phyloP scores from a whole-genome alignment of 64 coral and sea anemone species.

The Pachyseris speciosa region DNA sequence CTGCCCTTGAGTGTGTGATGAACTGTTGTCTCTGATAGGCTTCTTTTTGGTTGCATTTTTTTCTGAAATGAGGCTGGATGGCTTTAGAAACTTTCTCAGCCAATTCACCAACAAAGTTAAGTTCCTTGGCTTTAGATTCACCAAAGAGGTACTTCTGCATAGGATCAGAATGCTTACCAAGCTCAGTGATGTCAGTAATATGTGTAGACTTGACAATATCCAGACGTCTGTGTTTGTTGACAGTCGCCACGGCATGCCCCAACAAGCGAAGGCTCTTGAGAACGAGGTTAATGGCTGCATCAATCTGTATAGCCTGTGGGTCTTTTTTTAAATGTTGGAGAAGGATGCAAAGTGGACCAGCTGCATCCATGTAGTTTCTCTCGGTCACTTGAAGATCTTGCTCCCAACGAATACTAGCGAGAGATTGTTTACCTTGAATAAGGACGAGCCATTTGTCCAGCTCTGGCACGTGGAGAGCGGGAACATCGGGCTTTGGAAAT shows the following conservation, averaged over 20 bases:
- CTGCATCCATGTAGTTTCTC: background rate
- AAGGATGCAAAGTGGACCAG: background rate
- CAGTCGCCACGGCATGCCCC: too few relatives aligned
- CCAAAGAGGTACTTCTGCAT: too few relatives aligned
- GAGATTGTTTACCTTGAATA: background rate
- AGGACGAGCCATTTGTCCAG: slow-evolving; percentile 2
- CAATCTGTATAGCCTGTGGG: too few relatives aligned
- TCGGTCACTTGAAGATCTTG: background rate
- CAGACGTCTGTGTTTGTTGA: too few relatives aligned
- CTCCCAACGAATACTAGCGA: background rate
- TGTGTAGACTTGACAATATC: too few relatives aligned
- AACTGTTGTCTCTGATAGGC: background rate
- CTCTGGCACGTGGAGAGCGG: background rate
- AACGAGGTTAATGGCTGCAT: too few relatives aligned
- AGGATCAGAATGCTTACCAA: too few relatives aligned
- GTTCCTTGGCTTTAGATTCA: too few relatives aligned
- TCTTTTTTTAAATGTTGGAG: background rate
- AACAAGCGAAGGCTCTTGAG: background rate
- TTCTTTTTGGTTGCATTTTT: background rate
- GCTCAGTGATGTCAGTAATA: too few relatives aligned
- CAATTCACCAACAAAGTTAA: too few relatives aligned
- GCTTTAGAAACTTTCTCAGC: background rate
- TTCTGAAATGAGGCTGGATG: background rate
- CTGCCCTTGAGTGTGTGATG: background rate
- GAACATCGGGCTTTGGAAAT: slow-evolving; percentile 9